Conservation (phyloP, 2,797 vertebrate genomes). For the Tragopan temminckii region DNA sequence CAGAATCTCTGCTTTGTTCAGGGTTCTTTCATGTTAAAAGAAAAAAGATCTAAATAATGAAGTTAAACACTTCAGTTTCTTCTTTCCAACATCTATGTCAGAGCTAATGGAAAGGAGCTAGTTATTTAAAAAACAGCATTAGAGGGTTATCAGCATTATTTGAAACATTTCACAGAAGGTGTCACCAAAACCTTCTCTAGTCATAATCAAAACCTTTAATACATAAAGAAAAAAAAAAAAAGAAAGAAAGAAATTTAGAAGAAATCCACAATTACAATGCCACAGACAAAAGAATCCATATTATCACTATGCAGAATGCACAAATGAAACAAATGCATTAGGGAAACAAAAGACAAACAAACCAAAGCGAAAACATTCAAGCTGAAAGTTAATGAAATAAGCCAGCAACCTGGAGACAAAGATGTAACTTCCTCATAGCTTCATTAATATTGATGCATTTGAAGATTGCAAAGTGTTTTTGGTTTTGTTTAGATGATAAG, state of each 20-base stretch:
- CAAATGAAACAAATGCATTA: slow-evolving; percentile 74
- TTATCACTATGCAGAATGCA: slow-evolving; percentile 62
- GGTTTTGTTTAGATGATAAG: slow-evolving; percentile 60
- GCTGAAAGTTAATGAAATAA: slow-evolving; percentile 79
- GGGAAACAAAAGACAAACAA: slow-evolving; percentile 75
- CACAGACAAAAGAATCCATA: slow-evolving; percentile 72
- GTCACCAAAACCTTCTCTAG: slow-evolving; percentile 46
- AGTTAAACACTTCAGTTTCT: slow-evolving; percentile 23
- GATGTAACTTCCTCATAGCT: slow-evolving; percentile 63
- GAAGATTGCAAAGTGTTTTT: slow-evolving; percentile 44
- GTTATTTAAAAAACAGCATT: neutral
- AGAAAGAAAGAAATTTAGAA: slow-evolving; percentile 66
- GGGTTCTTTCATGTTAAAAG: neutral
- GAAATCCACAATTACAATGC: slow-evolving; percentile 73
- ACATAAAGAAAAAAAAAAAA: slow-evolving; percentile 23
- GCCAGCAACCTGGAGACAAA: slow-evolving; percentile 78
- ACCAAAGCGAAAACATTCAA: slow-evolving; percentile 77
- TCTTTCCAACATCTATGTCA: neutral
- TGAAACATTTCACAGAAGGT: neutral
- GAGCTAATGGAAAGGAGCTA: slow-evolving; percentile 31
- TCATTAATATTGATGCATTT: slow-evolving; percentile 60
- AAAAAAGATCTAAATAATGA: neutral
- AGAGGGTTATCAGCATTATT: neutral
- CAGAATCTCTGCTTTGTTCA: neutral
- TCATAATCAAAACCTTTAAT: slow-evolving; percentile 48